Percentiles rank a stretch among this genome's conserved stretches.
Evolutionary conservation across 2,113 vertebrate genomes (phyloP).

Genomic region (Ailurus styani): DNA sequence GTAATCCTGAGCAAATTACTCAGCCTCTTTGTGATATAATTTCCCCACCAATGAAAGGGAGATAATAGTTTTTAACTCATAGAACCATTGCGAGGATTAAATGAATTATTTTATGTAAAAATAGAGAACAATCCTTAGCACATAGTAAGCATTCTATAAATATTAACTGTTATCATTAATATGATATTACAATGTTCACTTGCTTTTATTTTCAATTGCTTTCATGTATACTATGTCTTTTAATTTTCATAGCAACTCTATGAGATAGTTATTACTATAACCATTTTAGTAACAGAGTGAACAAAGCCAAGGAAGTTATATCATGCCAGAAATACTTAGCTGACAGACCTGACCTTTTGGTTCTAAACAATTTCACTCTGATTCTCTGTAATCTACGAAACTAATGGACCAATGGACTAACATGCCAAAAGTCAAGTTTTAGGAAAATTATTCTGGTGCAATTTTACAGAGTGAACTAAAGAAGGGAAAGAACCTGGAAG

Average conservation of each 20-base stretch:
- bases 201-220: not conserved
- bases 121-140: not conserved
- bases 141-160: not conserved
- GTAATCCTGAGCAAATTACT: not conserved
- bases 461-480: conserved; percentile 6
- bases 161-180: not conserved
- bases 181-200: not conserved
- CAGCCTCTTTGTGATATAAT: not conserved
- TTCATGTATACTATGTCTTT: not conserved
- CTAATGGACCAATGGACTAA: not conserved
- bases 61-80: conserved; percentile 5
- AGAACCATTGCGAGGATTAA: conserved; percentile 29
- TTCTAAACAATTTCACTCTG: not conserved
- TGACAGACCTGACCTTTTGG: not conserved
- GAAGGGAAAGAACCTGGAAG: not conserved
- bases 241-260: conserved; percentile 8
- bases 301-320: not conserved
- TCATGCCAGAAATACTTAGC: not conserved
- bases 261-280: not conserved
- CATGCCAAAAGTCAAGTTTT: not conserved
- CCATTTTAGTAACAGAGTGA: not conserved
- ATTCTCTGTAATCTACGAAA: not conserved
- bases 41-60: not conserved
- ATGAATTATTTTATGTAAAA: not conserved
- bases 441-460: not conserved